Percentiles rank a stretch among this genome's conserved stretches.
These are phyloP conservation scores for Corapipo altera DNA, from an alignment of 2,113 vertebrate species.

Conservation along the genomic window DNA sequence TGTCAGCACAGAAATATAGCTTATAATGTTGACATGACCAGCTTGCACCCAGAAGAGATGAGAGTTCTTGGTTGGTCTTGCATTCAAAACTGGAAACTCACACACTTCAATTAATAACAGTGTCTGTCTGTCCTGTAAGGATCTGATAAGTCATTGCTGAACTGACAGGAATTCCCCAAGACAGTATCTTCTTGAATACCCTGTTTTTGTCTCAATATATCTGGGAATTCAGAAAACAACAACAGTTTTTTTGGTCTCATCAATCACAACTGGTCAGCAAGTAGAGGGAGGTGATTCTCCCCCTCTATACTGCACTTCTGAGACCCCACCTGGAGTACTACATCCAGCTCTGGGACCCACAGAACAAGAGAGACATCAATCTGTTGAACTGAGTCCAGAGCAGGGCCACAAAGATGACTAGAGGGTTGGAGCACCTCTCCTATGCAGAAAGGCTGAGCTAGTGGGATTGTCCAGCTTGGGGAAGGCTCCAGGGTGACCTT, in stretches of 20 bases:
- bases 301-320: neutral
- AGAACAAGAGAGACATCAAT: neutral
- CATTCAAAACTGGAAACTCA: neutral
- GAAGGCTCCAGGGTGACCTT: neutral
- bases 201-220: neutral
- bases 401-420: neutral
- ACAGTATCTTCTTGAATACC: accelerated
- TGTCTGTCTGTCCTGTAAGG: neutral
- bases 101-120: neutral
- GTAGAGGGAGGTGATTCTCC: neutral
- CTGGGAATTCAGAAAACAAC: neutral
- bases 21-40: accelerated
- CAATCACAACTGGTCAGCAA: neutral
- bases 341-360: neutral
- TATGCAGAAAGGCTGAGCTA: neutral
- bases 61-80: neutral
- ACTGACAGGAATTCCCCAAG: neutral
- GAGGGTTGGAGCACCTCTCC: neutral
- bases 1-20: neutral
- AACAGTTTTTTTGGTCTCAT: neutral
- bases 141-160: neutral
- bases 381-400: neutral
- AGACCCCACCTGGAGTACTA: no score
- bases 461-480: neutral
- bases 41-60: neutral